These are phyloP conservation scores for Manis crassicaudata DNA, from an alignment of 2,797 vertebrate species.

Conservation along the genomic window DNA sequence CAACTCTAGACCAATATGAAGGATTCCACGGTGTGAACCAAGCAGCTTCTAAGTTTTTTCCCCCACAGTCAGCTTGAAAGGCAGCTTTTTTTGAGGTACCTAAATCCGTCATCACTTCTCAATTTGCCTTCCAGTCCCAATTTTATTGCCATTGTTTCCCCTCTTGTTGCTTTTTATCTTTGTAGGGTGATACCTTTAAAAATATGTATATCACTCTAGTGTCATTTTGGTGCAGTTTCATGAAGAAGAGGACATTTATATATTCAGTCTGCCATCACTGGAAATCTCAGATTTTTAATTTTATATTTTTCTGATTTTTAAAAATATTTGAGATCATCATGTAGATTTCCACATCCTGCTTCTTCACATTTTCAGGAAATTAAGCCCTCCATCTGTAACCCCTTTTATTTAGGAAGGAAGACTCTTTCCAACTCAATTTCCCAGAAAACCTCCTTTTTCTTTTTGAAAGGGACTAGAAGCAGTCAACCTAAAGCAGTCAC, in stretches of 20 bases:
- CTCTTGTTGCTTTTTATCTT: not conserved
- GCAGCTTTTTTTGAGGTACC: not conserved
- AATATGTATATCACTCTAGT: not conserved
- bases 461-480: not conserved
- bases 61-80: not conserved
- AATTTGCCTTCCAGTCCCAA: not conserved
- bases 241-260: not conserved
- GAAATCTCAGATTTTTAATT: not conserved
- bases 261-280: not conserved
- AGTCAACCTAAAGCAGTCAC: not conserved
- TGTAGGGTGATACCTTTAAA: not conserved
- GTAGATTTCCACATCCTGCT: not conserved
- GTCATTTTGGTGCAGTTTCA: not conserved
- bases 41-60: not conserved
- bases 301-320: slow-evolving; percentile 4
- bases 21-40: not conserved
- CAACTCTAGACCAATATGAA: not conserved
- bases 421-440: not conserved
- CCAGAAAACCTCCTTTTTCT: not conserved
- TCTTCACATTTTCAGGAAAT: slow-evolving; percentile 40
- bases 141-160: not conserved
- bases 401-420: not conserved
- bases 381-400: not conserved
- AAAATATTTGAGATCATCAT: not conserved
- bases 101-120: not conserved